Percentiles rank a stretch among this genome's conserved stretches.
Evolutionary conservation across 2,113 vertebrate genomes (phyloP).

Genomic region (Pelodiscus sinensis): DNA sequence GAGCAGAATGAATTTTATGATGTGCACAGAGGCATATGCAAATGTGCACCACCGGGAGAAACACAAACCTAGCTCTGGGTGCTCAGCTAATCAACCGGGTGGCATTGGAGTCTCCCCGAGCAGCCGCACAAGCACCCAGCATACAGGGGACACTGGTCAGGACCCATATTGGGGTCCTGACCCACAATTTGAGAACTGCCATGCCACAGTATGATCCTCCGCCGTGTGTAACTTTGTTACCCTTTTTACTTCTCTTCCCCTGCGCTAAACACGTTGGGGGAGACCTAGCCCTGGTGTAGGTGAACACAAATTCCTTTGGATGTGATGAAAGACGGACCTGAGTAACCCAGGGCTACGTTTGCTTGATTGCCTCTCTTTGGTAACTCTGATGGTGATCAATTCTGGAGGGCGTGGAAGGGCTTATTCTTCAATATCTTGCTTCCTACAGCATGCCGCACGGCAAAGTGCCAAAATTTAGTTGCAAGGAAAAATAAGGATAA

Average conservation of each 20-base stretch:
- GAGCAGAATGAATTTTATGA: too few species aligned
- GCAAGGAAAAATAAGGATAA: neutral
- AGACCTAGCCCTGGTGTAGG: neutral
- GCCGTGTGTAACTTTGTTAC: neutral
- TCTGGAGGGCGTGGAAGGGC: neutral
- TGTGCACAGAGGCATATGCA: too few species aligned
- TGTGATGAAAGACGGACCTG: neutral
- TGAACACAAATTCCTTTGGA: neutral
- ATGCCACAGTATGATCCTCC: rapidly evolving
- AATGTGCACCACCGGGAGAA: too few species aligned
- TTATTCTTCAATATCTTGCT: neutral
- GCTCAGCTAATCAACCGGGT: too few species aligned
- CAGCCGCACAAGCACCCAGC: too few species aligned
- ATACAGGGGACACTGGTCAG: too few species aligned
- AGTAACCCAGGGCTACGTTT: neutral
- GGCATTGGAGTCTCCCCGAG: too few species aligned
- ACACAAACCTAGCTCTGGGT: too few species aligned
- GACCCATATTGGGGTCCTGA: too few species aligned
- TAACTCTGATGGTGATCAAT: neutral
- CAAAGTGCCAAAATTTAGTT: neutral
- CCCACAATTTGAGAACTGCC: too few species aligned
- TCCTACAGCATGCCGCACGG: neutral
- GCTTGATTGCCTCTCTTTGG: neutral
- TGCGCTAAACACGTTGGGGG: neutral
- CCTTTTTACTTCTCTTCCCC: neutral